Base-by-base conservation (phyloP, 2,797 vertebrate species). In the Pitangus sulphuratus region DNA sequence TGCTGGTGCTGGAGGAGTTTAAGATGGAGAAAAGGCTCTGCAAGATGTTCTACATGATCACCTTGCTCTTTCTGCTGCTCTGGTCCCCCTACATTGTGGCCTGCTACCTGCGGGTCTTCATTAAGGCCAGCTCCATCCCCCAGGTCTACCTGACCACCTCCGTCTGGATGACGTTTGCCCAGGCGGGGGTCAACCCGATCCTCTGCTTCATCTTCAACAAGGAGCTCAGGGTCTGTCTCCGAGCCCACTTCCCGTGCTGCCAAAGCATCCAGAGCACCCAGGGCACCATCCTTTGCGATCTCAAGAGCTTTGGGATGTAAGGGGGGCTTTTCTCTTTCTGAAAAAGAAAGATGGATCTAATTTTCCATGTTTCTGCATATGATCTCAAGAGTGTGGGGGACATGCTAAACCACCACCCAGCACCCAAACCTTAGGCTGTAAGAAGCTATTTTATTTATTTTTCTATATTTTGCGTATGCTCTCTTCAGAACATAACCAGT, bases 1-100 rank as follows among this genome's bases (percentile, higher is more conserved):
- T 99, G 71, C 98, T 99, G 87, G 99, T 99, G 72, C 97, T 99
- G 90, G 99, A 99, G 89, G 99, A 99, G 96, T 99, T 99, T 93
- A 99, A 99, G 97, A 99, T 97, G 94, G 99, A 99, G 97, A 99
- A 99, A 68, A 98, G 99, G 89, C 98, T 99, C 92, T 99, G 99
- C 96, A 99, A 99, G 98, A 99, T 99, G 99, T 99, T 98, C 98
- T 99, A 99, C 97, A 98, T 99, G 97, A 98, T 99, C 97, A 99
- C 99, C 15, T 98, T 99, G 94, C 97, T 98, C 69, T 99, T 99
- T 96, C 97, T 99, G 77, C 90, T 99, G 10, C 98, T 99, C 87
- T 99, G 99, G 99, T 98, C 98, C 26, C 99, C 99, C 5, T 99
- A 99, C 82, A 98, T 99, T 33, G 98, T 99, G 97, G 98, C 99